Evolutionary conservation across 2,113 vertebrate species (phyloP).

Genomic region (Thalassoma bifasciatum): DNA sequence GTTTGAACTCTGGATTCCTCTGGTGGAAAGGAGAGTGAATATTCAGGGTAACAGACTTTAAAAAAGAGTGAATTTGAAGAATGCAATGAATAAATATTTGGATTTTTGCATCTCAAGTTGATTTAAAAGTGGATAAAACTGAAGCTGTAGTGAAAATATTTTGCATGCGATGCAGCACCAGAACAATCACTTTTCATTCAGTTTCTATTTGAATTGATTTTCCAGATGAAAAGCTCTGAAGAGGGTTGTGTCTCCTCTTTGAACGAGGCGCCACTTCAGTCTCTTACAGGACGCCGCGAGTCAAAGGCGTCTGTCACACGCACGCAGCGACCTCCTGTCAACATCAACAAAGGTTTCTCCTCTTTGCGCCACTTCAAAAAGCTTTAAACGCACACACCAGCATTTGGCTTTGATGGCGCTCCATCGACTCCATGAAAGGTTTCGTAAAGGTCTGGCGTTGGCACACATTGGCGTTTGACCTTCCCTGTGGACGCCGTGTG

Average conservation of each 20-base stretch:
- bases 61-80: no score
- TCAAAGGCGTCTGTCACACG: constrained; percentile 44
- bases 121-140: no score
- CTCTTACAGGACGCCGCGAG: constrained; percentile 2
- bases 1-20: no score
- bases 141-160: no score
- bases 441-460: constrained; percentile 43
- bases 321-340: constrained; percentile 46
- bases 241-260: constrained; percentile 4
- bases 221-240: not conserved
- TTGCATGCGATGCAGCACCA: no score
- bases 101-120: no score
- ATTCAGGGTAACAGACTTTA: no score
- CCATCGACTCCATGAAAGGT: constrained; percentile 55
- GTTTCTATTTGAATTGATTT: no score
- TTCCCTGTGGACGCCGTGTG: constrained; percentile 36
- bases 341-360: constrained; percentile 53
- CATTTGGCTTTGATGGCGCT: constrained; percentile 56
- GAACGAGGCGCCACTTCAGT: constrained; percentile 34
- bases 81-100: no score
- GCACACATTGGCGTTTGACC: constrained; percentile 40
- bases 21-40: no score
- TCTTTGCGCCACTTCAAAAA: constrained; percentile 32
- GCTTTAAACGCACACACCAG: not conserved
- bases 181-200: no score